Conservation (phyloP, 2,888 invertebrate genomes). For the Toxonevra muliebris region DNA sequence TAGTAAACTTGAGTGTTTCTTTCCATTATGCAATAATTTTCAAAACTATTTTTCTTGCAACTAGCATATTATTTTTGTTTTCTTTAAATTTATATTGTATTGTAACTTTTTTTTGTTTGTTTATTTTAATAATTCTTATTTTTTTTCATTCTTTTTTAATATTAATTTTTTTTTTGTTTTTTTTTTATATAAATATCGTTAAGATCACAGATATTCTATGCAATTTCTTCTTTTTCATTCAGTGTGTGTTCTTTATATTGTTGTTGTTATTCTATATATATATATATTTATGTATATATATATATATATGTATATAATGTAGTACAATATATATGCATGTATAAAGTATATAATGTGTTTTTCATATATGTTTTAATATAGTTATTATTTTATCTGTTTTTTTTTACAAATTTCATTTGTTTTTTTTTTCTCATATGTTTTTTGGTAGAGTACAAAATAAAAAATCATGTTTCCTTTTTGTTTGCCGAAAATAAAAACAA, state of each 20-base stretch:
- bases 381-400: slow-evolving; percentile 24
- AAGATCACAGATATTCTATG: slow-evolving; percentile 66
- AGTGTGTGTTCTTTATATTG: slow-evolving; percentile 20
- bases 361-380: slow-evolving; percentile 21
- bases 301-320: no score
- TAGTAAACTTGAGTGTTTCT: no score
- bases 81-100: not conserved
- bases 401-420: not conserved
- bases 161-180: slow-evolving; percentile 14
- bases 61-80: slow-evolving; percentile 25
- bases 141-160: slow-evolving; percentile 41
- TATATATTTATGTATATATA: no score
- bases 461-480: no score
- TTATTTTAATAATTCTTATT: slow-evolving; percentile 38
- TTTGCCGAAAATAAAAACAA: no score
- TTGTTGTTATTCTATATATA: not conserved
- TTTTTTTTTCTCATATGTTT: not conserved
- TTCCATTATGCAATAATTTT: no score
- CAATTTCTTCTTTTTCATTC: slow-evolving; percentile 44
- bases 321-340: no score
- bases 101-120: slow-evolving; percentile 27
- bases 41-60: slow-evolving; percentile 28
- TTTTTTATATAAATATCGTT: slow-evolving; percentile 61
- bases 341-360: not conserved
- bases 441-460: no score